Evolutionary conservation across 2,797 vertebrate genomes (phyloP).

Genomic region (Eurystomus glaucurus): DNA sequence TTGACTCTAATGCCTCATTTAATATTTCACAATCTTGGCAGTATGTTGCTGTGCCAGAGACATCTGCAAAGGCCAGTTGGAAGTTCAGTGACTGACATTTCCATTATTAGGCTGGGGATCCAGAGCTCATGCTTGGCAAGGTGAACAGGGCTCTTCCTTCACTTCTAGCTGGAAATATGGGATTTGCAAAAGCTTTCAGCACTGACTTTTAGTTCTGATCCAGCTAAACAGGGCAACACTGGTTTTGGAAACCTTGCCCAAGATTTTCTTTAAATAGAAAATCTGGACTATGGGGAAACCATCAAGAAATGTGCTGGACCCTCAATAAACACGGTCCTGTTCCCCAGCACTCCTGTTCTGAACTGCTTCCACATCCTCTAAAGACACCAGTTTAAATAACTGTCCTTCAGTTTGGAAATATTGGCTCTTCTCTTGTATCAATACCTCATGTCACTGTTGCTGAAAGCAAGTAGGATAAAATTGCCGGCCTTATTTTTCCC

Average conservation of each 20-base stretch:
- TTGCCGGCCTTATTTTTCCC: conserved; percentile 23
- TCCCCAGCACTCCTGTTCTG: neutral
- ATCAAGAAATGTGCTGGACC: neutral
- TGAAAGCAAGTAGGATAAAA: conserved; percentile 23
- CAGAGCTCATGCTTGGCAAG: rapidly evolving
- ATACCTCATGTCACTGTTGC: neutral
- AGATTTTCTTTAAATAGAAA: neutral
- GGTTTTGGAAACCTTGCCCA: neutral
- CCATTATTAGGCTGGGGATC: neutral
- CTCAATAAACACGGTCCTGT: neutral
- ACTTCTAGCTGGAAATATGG: neutral
- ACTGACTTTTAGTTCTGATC: neutral
- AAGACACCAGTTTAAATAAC: neutral
- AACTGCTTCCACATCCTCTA: neutral
- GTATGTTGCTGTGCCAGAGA: neutral
- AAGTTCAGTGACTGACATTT: neutral
- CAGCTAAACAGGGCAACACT: rapidly evolving
- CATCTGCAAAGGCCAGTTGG: neutral
- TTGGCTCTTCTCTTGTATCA: conserved; percentile 15
- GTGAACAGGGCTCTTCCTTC: neutral
- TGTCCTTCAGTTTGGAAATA: conserved; percentile 25
- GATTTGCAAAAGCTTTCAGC: neutral
- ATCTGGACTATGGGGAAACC: neutral
- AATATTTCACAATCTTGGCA: neutral
- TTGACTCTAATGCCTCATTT: neutral